Conservation (phyloP, 1,140 invertebrate genomes). For the Nymphalis io region DNA sequence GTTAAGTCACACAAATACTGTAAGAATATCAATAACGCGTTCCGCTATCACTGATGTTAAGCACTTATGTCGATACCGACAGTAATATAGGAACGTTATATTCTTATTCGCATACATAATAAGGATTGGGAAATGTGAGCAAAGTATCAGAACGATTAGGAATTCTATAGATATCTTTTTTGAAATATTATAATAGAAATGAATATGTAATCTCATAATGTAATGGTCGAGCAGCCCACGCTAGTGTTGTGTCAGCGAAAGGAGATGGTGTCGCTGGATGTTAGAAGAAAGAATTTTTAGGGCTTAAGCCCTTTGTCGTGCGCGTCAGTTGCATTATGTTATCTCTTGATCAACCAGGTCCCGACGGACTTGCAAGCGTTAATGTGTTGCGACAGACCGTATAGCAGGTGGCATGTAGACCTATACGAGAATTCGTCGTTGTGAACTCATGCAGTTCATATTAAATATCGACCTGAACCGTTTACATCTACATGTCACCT, state of each 20-base stretch:
- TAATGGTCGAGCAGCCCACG: constrained; percentile 12
- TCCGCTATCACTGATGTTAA: too few species aligned
- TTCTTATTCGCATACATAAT: not conserved
- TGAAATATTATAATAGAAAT: constrained; percentile 12
- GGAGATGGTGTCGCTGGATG: constrained; percentile 1
- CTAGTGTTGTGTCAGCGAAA: constrained; percentile 29
- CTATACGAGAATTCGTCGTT: not conserved
- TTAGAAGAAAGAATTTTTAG: constrained; percentile 9
- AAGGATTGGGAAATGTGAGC: constrained; percentile 28
- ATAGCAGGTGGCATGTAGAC: constrained; percentile 13
- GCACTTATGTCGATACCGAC: too few species aligned
- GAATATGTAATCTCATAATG: constrained; percentile 22
- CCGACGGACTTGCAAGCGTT: not conserved
- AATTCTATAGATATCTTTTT: constrained; percentile 6
- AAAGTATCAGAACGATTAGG: constrained; percentile 11
- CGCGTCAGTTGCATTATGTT: constrained; percentile 10
- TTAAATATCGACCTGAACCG: not conserved
- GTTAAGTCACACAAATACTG: too few species aligned
- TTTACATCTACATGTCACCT: constrained; percentile 6
- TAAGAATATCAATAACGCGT: too few species aligned
- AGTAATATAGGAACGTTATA: not conserved
- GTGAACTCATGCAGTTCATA: not conserved
- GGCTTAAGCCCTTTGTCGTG: constrained; percentile 14
- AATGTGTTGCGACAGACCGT: constrained; percentile 3
- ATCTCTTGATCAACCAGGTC: constrained; percentile 11